Conservation (phyloP, 2,113 vertebrate genomes). For the Rhinopomastus cyanomelas region DNA sequence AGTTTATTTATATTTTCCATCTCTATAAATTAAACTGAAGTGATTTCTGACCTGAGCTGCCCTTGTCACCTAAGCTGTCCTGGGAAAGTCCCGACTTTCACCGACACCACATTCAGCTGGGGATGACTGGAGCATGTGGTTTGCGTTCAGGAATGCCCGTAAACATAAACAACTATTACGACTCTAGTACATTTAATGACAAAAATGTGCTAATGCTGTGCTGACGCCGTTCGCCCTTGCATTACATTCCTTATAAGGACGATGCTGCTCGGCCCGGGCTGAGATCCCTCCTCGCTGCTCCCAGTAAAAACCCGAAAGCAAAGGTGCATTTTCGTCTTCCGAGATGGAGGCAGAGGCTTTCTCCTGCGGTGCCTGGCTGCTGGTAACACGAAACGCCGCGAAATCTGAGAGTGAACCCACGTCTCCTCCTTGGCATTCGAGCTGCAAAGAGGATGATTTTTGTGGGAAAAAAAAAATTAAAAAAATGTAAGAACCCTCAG, state of each 20-base stretch:
- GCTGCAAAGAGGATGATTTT: not conserved
- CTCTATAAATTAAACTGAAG: not conserved
- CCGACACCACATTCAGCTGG: not conserved
- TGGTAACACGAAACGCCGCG: not conserved
- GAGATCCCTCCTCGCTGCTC: not conserved
- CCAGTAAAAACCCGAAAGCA: not conserved
- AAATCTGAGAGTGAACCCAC: not conserved
- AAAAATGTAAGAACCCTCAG: no score
- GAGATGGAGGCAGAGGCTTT: no score
- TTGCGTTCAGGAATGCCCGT: slow-evolving; percentile 16
- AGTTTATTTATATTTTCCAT: not conserved
- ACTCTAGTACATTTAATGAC: slow-evolving; percentile 8
- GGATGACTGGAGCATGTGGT: not conserved
- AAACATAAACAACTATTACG: slow-evolving; percentile 32
- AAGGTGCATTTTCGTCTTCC: not conserved
- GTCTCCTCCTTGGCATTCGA: not conserved
- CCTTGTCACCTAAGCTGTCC: not conserved
- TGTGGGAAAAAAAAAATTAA: accelerated
- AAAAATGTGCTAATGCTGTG: not conserved
- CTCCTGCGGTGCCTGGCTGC: not conserved
- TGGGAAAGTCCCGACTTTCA: not conserved
- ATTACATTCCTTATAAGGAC: slow-evolving; percentile 43
- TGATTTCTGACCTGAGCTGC: not conserved
- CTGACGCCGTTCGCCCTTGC: not conserved
- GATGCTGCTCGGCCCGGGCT: not conserved